Evolutionary conservation across 64 coral and sea anemone species (phyloP), one percentile per base, ranked within the genome.

Genomic region (Stichodactyla helianthus): DNA sequence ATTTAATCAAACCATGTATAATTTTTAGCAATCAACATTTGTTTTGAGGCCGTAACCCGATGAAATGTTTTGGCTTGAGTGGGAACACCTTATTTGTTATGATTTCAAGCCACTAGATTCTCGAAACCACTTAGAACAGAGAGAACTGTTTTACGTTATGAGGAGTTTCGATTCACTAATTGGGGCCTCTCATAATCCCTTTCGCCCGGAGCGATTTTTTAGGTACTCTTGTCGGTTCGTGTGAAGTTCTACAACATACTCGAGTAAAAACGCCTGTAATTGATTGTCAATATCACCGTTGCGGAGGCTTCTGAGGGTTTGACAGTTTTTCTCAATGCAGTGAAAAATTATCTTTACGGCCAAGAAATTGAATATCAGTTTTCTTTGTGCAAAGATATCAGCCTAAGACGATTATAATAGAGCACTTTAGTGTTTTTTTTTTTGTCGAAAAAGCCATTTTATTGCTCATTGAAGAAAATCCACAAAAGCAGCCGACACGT

Each of bases 161-260:
- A 74, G n/a, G 68, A 74, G 26, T 74, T n/a, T 74, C 68, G 68
- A 74, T 74, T 28, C 11, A 74, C 27, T 74, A 74, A 74, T 74
- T 74, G 68, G 68, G 68, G 4, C 26, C 35, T 31, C 68, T 74
- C 25, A 74, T 74, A 74, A 74, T 74, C 10, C 22, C 26, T 74
- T 74, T 74, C 25, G 68, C 68, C 68, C 68, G 20, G 68, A 74
- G 68, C 68, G 68, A 1, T 74, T 68, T 22, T 74, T 74, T 14
- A 74, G 68, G 25, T 44, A 27, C 10, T 74, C 68, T 74, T 10
- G 68, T 26, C 68, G 68, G 68, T 23, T 31, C 26, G 23, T 74
- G 2, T 74, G 68, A 74, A 11, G 68, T 74, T 12, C 26, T 74
- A 27, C 25, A 31, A 27, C 68, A 19, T 23, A 26, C 68, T 74